phyloP scores from a whole-genome alignment of 2,888 invertebrate genomes.

The Orgyia antiqua region DNA sequence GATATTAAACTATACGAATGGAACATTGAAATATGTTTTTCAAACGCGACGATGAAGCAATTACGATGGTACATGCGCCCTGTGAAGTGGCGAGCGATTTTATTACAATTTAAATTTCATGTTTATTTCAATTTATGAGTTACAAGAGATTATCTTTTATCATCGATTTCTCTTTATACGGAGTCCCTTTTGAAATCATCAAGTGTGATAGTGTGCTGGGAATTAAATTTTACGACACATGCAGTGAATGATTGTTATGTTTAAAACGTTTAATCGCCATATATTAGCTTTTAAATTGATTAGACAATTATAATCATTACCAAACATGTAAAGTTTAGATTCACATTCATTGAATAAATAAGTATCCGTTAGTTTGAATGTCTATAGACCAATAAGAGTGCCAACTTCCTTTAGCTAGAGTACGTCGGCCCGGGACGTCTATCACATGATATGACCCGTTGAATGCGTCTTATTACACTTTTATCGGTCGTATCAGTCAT shows the following conservation, averaged over 20 bases:
- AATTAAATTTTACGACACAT: neutral
- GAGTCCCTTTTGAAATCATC: neutral
- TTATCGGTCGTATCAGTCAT: conserved; percentile 77
- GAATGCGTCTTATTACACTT: conserved; percentile 75
- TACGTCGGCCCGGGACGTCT: conserved; percentile 55
- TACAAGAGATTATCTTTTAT: conserved; percentile 19
- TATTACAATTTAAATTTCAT: conserved; percentile 41
- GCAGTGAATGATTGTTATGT: neutral
- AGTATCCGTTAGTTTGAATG: conserved; percentile 52
- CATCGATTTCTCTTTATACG: conserved; percentile 9
- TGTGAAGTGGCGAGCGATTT: conserved; percentile 35
- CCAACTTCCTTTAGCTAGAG: conserved; percentile 51
- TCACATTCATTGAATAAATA: no score
- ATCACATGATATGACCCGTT: conserved; percentile 69
- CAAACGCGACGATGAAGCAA: conserved; percentile 53
- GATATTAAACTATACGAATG: conserved; percentile 28
- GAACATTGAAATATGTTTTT: conserved; percentile 30
- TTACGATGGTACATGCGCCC: conserved; percentile 46
- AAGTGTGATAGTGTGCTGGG: neutral
- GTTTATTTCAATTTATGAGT: conserved; percentile 37
- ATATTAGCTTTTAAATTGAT: conserved; percentile 35
- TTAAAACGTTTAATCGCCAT: conserved; percentile 19
- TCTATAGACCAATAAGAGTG: conserved; percentile 57
- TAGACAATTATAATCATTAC: conserved; percentile 50
- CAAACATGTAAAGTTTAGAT: conserved; percentile 48